Percentiles rank a stretch among this genome's conserved stretches.
phyloP scores from a whole-genome alignment of 2,888 invertebrate genomes.

The Thalpophila matura region DNA sequence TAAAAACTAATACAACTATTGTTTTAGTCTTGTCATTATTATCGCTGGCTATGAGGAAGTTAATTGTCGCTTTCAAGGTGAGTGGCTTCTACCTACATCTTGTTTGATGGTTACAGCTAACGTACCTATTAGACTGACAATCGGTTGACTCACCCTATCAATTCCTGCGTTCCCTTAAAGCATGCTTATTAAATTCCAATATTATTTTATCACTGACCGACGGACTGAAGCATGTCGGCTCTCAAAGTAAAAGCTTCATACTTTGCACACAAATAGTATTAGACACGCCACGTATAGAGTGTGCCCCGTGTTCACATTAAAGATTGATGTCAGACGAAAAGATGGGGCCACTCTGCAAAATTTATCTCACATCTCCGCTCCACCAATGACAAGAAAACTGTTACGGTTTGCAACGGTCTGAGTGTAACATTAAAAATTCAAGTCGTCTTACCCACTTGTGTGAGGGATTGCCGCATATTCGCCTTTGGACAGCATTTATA shows the following conservation, averaged over 20 bases:
- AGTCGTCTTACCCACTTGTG: conserved; percentile 90
- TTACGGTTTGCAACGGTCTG: conserved; percentile 91
- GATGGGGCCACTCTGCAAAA: conserved; percentile 91
- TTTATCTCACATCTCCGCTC: conserved; percentile 90
- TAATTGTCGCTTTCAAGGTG: conserved; percentile 86
- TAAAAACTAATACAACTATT: conserved; percentile 89
- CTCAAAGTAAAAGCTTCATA: conserved; percentile 77
- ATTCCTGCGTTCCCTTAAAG: conserved; percentile 30
- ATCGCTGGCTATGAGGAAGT: conserved; percentile 85
- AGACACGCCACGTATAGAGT: conserved; percentile 88
- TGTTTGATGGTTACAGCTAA: conserved; percentile 69
- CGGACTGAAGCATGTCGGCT: conserved; percentile 58
- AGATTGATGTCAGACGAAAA: conserved; percentile 90
- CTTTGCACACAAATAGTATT: conserved; percentile 84
- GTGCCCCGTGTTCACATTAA: conserved; percentile 87
- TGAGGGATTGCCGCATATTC: conserved; percentile 90
- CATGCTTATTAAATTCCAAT: conserved; percentile 59
- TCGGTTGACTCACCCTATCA: conserved; percentile 23
- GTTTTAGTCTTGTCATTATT: conserved; percentile 89
- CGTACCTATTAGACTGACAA: conserved; percentile 56
- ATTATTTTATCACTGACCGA: conserved; percentile 57
- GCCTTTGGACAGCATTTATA: conserved; percentile 90
- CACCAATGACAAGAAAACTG: conserved; percentile 91
- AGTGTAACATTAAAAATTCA: conserved; percentile 91
- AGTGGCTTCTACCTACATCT: conserved; percentile 75